Conservation (phyloP, 1,140 invertebrate species). For the Cydia strobilella region DNA sequence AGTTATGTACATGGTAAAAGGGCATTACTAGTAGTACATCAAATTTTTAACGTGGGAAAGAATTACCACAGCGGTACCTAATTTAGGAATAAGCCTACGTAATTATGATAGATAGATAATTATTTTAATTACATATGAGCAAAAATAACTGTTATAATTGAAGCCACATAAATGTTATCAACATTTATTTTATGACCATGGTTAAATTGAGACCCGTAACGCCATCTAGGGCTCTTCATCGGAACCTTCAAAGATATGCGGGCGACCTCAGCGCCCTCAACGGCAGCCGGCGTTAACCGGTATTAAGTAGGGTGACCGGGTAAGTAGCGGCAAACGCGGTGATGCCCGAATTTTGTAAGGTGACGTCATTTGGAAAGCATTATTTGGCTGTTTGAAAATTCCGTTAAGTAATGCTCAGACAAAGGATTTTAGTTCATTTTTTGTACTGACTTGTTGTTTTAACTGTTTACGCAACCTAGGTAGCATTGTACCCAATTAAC, state of each 20-base stretch:
- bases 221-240: slow-evolving; percentile 42
- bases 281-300: slow-evolving; percentile 6
- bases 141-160: not conserved
- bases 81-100: not conserved
- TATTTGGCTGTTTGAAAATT: slow-evolving; percentile 60
- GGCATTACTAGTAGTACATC: slow-evolving; percentile 38
- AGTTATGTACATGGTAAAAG: slow-evolving; percentile 42
- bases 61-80: not conserved
- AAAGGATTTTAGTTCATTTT: slow-evolving; percentile 15
- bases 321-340: slow-evolving; percentile 3
- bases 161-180: not conserved
- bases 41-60: slow-evolving; percentile 42
- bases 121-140: slow-evolving; percentile 9
- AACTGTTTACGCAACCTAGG: no score
- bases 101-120: not conserved
- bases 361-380: slow-evolving; percentile 74
- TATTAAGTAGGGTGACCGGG: not conserved
- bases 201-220: slow-evolving; percentile 30
- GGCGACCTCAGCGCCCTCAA: not conserved
- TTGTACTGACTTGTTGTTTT: not conserved
- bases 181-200: not conserved
- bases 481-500: not conserved
- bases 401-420: slow-evolving; percentile 48
- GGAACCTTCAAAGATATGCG: slow-evolving; percentile 38
- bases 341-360: slow-evolving; percentile 50